Evolutionary conservation across 2,797 vertebrate genomes (phyloP), one percentile per base, ranked within the genome.

Genomic region (Rhinophrynus dorsalis): DNA sequence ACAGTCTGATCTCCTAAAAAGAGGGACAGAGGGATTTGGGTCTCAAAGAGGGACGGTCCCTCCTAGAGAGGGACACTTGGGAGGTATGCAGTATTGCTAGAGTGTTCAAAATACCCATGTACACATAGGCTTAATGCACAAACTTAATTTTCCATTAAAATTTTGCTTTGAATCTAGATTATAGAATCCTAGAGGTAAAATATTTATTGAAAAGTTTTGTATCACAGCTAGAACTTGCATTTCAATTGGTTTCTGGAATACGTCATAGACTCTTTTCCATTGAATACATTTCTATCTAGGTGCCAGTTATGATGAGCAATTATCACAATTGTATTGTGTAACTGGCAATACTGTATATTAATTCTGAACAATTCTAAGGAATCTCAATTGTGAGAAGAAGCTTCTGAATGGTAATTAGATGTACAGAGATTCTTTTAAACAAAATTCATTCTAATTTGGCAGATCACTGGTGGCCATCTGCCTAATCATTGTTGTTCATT

Each of bases 391-490:
- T 74, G n/a, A 47, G 51, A 78, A 77, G 66, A 72, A 75, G 66
- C 32, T 81, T 79, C 70, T 1, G 0, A 45, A 61, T 78, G 81
- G 82, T 33, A 81, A 74, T 80, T 80, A 77, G 65, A 79, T 78
- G 67, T 26, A 81, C 78, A 67, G 33, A 62, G 67, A 79, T 68
- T 83, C 68, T 67, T 62, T 78, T 80, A 77, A 80, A 78, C 48
- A 62, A 30, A 74, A 59, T 70, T 78, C 79, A 70, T 0, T 0
- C 60, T 78, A 75, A 60, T 80, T 68, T 79, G 73, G 66, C 68
- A 84, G 78, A 78, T 72, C 59, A 56, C 64, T 76, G 71, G 62
- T 79, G 75, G 66, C 78, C 80, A 81, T 85, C 81, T 86, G 73
- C 65, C 75, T 78, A 77, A 81, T 79, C 64, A 57, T 76, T 77